Evolutionary conservation across 2,113 vertebrate species (phyloP).

Genomic region (Esox niger): DNA sequence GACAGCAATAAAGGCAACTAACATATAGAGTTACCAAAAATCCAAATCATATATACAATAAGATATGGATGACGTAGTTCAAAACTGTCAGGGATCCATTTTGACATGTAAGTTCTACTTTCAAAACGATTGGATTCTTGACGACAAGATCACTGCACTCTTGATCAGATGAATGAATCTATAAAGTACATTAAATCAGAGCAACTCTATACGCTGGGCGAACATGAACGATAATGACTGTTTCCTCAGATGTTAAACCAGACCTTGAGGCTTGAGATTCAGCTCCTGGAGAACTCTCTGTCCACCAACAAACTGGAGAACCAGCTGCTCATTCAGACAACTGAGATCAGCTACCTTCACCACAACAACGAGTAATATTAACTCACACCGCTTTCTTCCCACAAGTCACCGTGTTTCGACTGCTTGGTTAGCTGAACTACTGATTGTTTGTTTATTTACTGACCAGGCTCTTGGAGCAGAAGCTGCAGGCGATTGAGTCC

Average conservation of each 20-base stretch:
- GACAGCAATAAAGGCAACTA: no score
- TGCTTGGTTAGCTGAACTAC: not conserved
- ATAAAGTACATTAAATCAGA: not conserved
- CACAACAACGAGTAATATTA: constrained; percentile 79
- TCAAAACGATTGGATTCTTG: no score
- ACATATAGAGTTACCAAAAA: no score
- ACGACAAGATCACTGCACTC: no score
- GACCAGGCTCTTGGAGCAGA: constrained; percentile 77
- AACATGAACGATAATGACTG: not conserved
- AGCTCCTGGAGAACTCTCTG: constrained; percentile 81
- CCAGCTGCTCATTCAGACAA: constrained; percentile 80
- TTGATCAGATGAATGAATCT: no score
- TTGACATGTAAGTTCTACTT: no score
- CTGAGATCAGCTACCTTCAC: constrained; percentile 80
- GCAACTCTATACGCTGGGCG: not conserved
- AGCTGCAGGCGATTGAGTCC: constrained; percentile 80
- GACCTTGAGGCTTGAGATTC: constrained; percentile 84
- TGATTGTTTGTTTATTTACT: not conserved
- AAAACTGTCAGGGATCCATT: no score
- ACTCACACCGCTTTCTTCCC: no score
- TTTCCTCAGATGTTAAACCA: constrained; percentile 79
- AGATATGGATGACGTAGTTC: no score
- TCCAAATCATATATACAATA: no score
- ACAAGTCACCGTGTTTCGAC: no score
- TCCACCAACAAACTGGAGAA: constrained; percentile 84